Evolutionary conservation across 2,113 vertebrate species (phyloP).

Genomic region (Dolichotis patagonum): DNA sequence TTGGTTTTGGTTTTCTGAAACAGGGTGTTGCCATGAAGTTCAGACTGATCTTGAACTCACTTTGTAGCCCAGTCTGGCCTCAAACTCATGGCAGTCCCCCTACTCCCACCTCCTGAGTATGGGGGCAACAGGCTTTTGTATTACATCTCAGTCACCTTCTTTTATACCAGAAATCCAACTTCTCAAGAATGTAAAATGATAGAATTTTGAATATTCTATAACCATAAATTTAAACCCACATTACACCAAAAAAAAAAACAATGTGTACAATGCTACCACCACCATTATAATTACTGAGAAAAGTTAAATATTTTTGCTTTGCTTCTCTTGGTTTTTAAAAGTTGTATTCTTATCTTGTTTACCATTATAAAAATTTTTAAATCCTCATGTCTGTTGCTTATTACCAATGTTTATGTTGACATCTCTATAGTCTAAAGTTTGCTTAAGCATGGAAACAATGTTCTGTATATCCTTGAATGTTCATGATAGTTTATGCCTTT

Average conservation of each 20-base stretch:
- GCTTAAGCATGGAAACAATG: neutral
- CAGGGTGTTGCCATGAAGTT: too few species aligned
- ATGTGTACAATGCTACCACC: neutral
- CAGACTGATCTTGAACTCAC: too few species aligned
- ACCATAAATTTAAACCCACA: neutral
- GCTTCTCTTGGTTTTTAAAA: neutral
- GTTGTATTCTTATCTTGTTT: neutral
- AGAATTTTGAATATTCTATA: neutral
- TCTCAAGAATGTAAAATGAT: neutral
- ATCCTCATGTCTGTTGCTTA: neutral
- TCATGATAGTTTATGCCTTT: constrained; percentile 1
- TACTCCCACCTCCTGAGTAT: too few species aligned
- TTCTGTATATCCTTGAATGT: neutral
- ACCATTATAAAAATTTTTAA: neutral
- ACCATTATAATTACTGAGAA: neutral
- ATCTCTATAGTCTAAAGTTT: neutral
- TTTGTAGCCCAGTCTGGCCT: too few species aligned
- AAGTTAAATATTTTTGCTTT: neutral
- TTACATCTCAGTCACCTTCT: too few species aligned
- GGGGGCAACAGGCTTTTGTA: too few species aligned
- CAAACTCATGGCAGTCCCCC: too few species aligned
- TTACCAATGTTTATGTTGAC: neutral
- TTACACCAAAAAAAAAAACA: neutral
- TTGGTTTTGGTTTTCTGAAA: too few species aligned
- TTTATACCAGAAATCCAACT: neutral